Base-by-base conservation (phyloP, 2,888 invertebrate species). In the Nesidiocoris tenuis region DNA sequence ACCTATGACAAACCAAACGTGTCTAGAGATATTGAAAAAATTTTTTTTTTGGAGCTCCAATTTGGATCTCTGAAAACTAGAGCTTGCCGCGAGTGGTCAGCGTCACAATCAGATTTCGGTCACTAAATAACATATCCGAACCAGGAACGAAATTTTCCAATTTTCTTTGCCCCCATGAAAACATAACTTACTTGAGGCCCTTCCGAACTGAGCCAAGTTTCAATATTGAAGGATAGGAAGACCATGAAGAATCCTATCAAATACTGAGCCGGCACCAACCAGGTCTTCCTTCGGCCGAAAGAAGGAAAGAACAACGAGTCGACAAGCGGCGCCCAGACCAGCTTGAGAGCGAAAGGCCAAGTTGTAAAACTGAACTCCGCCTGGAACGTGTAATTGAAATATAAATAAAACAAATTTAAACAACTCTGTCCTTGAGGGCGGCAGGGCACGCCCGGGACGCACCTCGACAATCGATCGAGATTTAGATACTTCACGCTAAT, bases 291-390 rank as follows among this genome's bases (percentile, higher is more conserved):
- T 22, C 98, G 87, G 0, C 99, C 99, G 84, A 98, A 92, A 78
- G 88, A 85, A 9, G 88, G 86, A 79, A 90, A 90, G 83, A 92
- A 99, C 64, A 96, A 83, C 0, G 97, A 92, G 85, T 99, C 99
- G 2, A 99, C 98, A 80, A 99, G 89, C 0, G 99, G 99, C 0
- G 99, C 99, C 99, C 99, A 99, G 75, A 99, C 83, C 61, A 99
- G 85, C 84, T 99, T 99, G 61, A 98, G 82, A 81, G 90, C 90
- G 81, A 93, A 94, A 0, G 96, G 96, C 96, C 96, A 97, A 81
- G 90, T 90, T 0, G 94, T 95, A 82, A 96, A 93, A 85, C 97
- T 97, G 84, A 96, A 94, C 83, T 93, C 92, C 17, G 94, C 94
- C 91, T 91, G 83, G 79, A 61, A 17, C 17, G 17, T 1, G 17